Conservation (phyloP, 2,888 invertebrate genomes). For the Pogonocherus hispidulus region DNA sequence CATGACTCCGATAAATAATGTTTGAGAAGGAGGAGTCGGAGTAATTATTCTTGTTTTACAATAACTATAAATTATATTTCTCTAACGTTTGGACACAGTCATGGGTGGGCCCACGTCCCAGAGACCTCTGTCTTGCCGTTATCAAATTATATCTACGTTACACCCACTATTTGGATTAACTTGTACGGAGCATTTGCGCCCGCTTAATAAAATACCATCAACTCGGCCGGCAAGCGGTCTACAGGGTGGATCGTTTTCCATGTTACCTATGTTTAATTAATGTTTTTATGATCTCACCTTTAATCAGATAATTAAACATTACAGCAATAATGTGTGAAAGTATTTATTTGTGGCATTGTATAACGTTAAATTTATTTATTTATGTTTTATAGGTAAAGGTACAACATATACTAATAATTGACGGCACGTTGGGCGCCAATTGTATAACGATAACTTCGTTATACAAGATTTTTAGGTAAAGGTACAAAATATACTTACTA, state of each 20-base stretch:
- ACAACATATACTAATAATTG: too few relatives aligned
- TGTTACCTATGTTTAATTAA: too few relatives aligned
- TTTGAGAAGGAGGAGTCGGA: constrained; percentile 12
- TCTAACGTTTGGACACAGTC: constrained; percentile 29
- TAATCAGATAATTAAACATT: too few relatives aligned
- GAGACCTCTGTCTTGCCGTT: constrained; percentile 12
- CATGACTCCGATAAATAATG: constrained; percentile 12
- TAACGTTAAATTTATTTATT: too few relatives aligned
- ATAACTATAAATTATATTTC: constrained; percentile 33
- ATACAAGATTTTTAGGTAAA: too few relatives aligned
- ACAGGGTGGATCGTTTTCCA: background rate
- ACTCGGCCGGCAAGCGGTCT: background rate
- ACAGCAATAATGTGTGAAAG: too few relatives aligned
- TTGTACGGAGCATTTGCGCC: background rate
- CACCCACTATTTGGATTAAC: constrained; percentile 31
- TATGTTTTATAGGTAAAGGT: too few relatives aligned
- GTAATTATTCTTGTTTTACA: constrained; percentile 32
- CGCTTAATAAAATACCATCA: constrained; percentile 8
- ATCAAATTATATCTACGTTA: constrained; percentile 32
- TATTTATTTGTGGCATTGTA: too few relatives aligned
- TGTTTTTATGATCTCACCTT: too few relatives aligned
- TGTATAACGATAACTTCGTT: too few relatives aligned
- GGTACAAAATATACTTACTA: too few relatives aligned
- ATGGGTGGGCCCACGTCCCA: constrained; percentile 21
- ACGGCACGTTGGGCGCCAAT: too few relatives aligned